Percentiles rank a stretch among this genome's conserved stretches.
Evolutionary conservation across 2,797 vertebrate genomes (phyloP).

Genomic region (Numenius phaeopus): DNA sequence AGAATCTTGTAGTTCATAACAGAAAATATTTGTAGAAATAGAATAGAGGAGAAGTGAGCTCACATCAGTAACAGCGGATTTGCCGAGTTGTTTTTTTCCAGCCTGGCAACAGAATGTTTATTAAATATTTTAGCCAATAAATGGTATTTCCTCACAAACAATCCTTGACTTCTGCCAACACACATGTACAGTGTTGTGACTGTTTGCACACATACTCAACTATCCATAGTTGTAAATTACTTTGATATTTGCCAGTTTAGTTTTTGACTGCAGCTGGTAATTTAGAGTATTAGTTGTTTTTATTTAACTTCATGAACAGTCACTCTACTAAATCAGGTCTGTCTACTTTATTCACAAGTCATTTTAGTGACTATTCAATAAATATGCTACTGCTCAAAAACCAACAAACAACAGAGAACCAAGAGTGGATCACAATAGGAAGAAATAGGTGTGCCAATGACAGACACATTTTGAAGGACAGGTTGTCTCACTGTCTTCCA

Average conservation of each 20-base stretch:
- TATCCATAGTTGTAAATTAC: not conserved
- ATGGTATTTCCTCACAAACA: not conserved
- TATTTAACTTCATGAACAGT: not conserved
- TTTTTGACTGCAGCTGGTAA: not conserved
- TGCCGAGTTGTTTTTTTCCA: not conserved
- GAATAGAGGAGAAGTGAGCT: not conserved
- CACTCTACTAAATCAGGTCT: not conserved
- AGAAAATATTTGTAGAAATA: not conserved
- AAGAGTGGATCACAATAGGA: not conserved
- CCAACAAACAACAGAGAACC: not conserved
- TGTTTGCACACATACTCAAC: not conserved
- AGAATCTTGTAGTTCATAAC: not conserved
- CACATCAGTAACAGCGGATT: not conserved
- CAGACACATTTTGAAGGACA: not conserved
- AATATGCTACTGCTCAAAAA: not conserved
- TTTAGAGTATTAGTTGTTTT: not conserved
- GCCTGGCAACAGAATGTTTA: not conserved
- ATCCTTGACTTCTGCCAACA: not conserved
- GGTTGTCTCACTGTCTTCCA: not conserved
- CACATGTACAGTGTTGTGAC: rapidly evolving
- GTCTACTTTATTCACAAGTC: not conserved
- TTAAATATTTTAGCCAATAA: not conserved
- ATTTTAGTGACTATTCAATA: not conserved
- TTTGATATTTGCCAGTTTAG: not conserved
- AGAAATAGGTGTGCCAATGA: not conserved